These are phyloP conservation scores for Ciconia boyciana DNA, from an alignment of 2,113 vertebrate species.

Conservation along the genomic window DNA sequence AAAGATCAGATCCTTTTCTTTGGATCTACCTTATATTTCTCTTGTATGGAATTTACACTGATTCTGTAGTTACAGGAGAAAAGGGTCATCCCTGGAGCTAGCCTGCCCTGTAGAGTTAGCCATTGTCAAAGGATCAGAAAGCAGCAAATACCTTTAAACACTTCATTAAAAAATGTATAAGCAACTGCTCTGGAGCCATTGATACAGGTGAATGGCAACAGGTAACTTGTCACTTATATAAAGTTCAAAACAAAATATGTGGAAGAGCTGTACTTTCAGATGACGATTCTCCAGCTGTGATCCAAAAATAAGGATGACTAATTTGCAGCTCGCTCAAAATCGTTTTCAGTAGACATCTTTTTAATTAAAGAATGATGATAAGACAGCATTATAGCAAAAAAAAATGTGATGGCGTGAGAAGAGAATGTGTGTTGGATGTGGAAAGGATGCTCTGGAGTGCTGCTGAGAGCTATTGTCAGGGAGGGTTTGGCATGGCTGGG, in stretches of 20 bases:
- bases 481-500: background rate
- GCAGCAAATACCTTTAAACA: background rate
- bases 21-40: background rate
- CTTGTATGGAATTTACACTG: background rate
- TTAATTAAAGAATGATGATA: background rate
- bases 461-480: background rate
- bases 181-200: background rate
- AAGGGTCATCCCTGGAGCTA: background rate
- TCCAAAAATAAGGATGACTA: background rate
- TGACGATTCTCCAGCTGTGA: background rate
- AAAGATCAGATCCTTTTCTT: background rate
- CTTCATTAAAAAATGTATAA: background rate
- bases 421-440: background rate
- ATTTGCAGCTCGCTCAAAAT: background rate
- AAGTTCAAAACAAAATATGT: background rate
- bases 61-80: background rate
- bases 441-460: background rate
- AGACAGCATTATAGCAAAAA: background rate
- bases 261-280: background rate
- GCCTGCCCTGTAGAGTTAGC: background rate
- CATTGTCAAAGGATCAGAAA: background rate
- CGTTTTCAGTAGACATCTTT: background rate
- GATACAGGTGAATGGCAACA: background rate
- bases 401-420: background rate
- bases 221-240: background rate